Evolutionary conservation across 2,888 invertebrate genomes (phyloP), one percentile per base, ranked within the genome.

Genomic region (Monoplex corrugatus): DNA sequence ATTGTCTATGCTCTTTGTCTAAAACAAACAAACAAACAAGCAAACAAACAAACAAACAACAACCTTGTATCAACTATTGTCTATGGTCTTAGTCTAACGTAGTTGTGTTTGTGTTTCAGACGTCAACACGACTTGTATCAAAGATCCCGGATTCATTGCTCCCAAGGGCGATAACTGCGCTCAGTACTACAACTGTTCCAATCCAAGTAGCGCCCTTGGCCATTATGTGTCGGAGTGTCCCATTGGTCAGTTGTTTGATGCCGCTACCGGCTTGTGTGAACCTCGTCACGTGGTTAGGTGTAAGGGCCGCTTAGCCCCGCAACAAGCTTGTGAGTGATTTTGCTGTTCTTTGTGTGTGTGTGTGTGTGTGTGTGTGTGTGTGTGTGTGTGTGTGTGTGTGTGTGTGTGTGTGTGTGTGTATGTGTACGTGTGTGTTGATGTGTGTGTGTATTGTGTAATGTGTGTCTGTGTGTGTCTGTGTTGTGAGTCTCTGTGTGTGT

Each of bases 101-200:
- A 23, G 13, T 13, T 57, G 57, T 50, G 57, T 57, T 13, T 57
- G 57, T 57, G 19, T 45, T 80, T 57, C 57, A 84, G 89, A 93
- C 72, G 92, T 93, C 28, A 90, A 89, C 40, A 89, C 87, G 0
- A 89, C 92, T 32, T 94, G 94, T 89, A 86, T 88, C 44, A 89
- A 91, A 13, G 92, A 93, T 84, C 93, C 92, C 0, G 87, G 80
- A 38, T 88, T 91, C 13, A 89, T 93, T 1, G 89, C 92, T 0
- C 87, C 90, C n/a, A 93, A 93, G 86, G 92, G 92, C 2, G 91
- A 93, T 40, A 92, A 92, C 86, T 94, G 94, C 90, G 94, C 93
- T 28, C 93, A 93, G 89, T 93, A 92, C 87, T 93, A 91, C 88
- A 92, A 93, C 91, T 93, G 93, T 28, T 90, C 90, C 72, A 86